Evolutionary conservation across 2,888 invertebrate species (phyloP).

Genomic region (Limenitis arthemis): DNA sequence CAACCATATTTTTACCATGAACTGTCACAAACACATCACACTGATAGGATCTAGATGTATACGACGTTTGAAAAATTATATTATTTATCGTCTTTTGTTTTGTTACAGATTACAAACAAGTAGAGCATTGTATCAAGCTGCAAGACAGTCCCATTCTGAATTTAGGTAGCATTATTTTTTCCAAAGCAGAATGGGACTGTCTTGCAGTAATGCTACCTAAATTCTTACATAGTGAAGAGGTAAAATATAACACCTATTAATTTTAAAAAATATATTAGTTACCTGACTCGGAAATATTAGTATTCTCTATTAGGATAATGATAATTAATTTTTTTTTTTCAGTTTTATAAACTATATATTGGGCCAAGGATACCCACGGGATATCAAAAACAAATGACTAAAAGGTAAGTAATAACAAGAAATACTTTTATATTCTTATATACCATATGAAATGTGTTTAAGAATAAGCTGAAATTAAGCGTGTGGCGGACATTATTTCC

Average conservation of each 20-base stretch:
- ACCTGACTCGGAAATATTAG: too few relatives aligned
- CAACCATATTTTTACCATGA: too few relatives aligned
- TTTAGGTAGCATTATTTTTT: too few relatives aligned
- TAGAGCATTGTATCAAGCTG: constrained; percentile 83
- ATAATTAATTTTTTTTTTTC: constrained; percentile 34
- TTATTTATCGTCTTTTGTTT: too few relatives aligned
- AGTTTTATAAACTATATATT: constrained; percentile 81
- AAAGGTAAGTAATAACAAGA: constrained; percentile 57
- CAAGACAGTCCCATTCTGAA: constrained; percentile 82
- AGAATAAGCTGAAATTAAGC: too few relatives aligned
- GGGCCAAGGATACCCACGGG: constrained; percentile 75
- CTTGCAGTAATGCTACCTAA: constrained; percentile 83
- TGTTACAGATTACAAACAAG: constrained; percentile 77
- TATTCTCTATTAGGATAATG: neutral
- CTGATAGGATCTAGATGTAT: too few relatives aligned
- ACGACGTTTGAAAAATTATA: too few relatives aligned
- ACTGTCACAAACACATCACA: too few relatives aligned
- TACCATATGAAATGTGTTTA: too few relatives aligned
- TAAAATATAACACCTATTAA: constrained; percentile 35
- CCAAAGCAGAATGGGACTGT: too few relatives aligned
- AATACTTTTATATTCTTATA: neutral
- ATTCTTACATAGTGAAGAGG: constrained; percentile 88
- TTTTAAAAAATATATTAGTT: neutral
- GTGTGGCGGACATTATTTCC: constrained; percentile 7
- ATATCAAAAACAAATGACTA: constrained; percentile 66